phyloP scores from a whole-genome alignment of 2,888 invertebrate genomes.

The Drosophila formosana region DNA sequence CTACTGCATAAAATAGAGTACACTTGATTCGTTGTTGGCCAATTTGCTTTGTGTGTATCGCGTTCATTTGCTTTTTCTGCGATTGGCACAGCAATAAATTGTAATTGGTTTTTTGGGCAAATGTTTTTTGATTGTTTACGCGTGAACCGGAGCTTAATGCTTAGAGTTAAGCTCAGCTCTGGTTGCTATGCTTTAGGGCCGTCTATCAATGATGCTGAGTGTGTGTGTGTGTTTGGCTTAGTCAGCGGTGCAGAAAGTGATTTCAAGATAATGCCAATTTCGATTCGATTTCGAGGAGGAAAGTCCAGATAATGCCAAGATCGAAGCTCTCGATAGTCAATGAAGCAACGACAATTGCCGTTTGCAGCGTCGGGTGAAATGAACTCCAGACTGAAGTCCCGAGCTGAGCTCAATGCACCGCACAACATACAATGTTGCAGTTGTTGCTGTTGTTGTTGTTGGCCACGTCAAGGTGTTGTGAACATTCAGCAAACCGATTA shows the following conservation, averaged over 20 bases:
- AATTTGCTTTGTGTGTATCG: not conserved
- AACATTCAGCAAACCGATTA: conserved; percentile 21
- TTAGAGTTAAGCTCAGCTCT: not conserved
- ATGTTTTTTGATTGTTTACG: conserved; percentile 30
- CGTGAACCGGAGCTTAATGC: conserved; percentile 9
- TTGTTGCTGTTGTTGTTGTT: conserved; percentile 1
- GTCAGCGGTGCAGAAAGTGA: conserved; percentile 16
- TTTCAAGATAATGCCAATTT: conserved; percentile 13
- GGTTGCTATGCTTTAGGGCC: conserved; percentile 5
- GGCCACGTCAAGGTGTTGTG: conserved; percentile 19
- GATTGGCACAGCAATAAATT: conserved; percentile 30
- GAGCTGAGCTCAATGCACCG: no score
- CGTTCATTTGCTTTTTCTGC: conserved; percentile 28
- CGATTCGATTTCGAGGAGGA: not conserved
- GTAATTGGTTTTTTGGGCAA: conserved; percentile 39
- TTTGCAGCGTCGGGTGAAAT: not conserved
- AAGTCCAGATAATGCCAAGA: conserved; percentile 8
- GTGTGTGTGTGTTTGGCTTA: conserved; percentile 9
- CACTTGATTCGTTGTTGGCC: not conserved
- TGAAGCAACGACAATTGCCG: conserved; percentile 9
- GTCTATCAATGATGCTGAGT: conserved; percentile 1
- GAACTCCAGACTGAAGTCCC: not conserved
- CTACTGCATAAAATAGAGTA: conserved; percentile 4
- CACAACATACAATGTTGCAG: not conserved
- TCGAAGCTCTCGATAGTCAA: not conserved